These are phyloP conservation scores for Cheilosia variabilis DNA, from an alignment of 2,888 invertebrate species.

Conservation along the genomic window DNA sequence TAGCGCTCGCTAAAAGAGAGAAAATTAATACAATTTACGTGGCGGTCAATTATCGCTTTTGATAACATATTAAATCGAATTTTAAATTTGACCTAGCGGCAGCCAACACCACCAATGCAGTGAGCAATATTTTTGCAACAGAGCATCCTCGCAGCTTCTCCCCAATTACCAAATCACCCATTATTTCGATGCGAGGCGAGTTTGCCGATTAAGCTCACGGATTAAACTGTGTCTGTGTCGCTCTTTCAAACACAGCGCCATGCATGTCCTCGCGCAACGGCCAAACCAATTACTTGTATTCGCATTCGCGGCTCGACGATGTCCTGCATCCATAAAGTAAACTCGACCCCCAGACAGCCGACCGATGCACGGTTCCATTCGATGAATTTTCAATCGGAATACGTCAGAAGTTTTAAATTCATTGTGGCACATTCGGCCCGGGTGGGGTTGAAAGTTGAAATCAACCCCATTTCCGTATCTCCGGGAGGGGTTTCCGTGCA, in stretches of 20 bases:
- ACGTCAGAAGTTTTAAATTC: conserved; percentile 68
- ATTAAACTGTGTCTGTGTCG: conserved; percentile 33
- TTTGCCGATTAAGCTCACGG: conserved; percentile 42
- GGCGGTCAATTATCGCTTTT: conserved; percentile 76
- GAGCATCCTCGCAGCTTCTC: conserved; percentile 21
- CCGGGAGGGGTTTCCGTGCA: conserved; percentile 9
- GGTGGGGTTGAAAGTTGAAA: not conserved
- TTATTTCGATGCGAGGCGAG: conserved; percentile 36
- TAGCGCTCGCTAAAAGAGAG: conserved; percentile 34
- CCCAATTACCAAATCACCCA: conserved; percentile 69
- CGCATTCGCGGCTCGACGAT: conserved; percentile 53
- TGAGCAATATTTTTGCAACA: conserved; percentile 53
- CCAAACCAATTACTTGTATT: conserved; percentile 73
- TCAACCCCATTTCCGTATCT: conserved; percentile 38
- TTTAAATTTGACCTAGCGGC: conserved; percentile 72
- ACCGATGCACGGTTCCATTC: conserved; percentile 48
- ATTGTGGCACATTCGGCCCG: conserved; percentile 64
- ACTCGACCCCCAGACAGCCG: conserved; percentile 19
- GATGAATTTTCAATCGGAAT: conserved; percentile 74
- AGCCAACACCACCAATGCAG: conserved; percentile 43
- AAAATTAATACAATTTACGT: conserved; percentile 75
- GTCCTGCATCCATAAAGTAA: conserved; percentile 59
- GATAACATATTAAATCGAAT: conserved; percentile 76
- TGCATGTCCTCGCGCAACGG: conserved; percentile 41
- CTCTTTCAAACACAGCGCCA: conserved; percentile 17